These are phyloP conservation scores for Diabrotica undecimpunctata DNA, from an alignment of 1,140 invertebrate species.

Conservation along the genomic window DNA sequence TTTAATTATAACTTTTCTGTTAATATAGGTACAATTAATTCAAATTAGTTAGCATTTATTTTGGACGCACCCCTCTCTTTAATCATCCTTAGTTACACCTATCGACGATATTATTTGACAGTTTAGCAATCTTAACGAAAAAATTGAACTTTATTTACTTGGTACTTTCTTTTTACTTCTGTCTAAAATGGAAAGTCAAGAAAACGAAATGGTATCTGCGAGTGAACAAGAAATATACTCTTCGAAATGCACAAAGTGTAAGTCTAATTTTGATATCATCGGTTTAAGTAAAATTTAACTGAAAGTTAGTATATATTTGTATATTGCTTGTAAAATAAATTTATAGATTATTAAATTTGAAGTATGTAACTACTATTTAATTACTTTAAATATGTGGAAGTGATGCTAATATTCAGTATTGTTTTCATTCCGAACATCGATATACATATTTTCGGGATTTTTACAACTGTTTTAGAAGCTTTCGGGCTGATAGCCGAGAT, in stretches of 20 bases:
- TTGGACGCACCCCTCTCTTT: no score
- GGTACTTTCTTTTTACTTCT: no score
- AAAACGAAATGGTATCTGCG: neutral
- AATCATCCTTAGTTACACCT: no score
- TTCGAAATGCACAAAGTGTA: conserved; percentile 5
- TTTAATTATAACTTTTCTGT: no score
- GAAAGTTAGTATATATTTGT: neutral
- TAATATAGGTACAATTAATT: no score
- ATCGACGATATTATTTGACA: no score
- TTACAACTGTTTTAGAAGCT: neutral
- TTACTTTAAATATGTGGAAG: neutral
- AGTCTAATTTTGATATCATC: neutral
- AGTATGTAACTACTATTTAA: neutral
- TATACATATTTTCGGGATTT: neutral
- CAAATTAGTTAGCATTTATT: no score
- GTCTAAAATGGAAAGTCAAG: conserved; percentile 16
- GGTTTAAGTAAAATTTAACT: neutral
- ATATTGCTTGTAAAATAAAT: neutral
- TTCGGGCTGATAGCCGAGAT: no score
- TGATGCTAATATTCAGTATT: neutral
- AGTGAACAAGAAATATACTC: conserved; percentile 9
- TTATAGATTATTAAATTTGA: neutral
- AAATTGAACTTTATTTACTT: no score
- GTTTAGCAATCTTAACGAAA: no score
- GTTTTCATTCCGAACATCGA: neutral